Evolutionary conservation across 1,140 invertebrate genomes (phyloP), one percentile per base, ranked within the genome.

Genomic region (Pectinophora gossypiella): DNA sequence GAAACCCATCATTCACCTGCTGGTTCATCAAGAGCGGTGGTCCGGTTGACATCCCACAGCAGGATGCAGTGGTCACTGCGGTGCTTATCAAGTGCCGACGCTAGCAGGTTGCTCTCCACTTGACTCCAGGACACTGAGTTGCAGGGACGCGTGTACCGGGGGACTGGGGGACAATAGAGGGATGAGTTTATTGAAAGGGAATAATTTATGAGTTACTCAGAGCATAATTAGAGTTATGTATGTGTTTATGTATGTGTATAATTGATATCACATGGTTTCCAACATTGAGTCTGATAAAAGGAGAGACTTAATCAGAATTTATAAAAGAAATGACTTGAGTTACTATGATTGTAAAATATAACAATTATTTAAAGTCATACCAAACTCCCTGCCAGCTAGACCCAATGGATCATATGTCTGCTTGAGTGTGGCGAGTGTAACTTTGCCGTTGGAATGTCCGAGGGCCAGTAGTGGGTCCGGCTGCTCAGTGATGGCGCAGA

Each of bases 41-140:
- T 87, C 69, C 90, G 92, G 45, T 89, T 84, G 20, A 95, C 91
- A 77, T 97, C 95, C 94, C 94, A 96, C n/a, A 96, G 83, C 10
- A 94, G 82, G 13, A 96, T 90, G 27, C 93, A 95, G 71, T 94
- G 91, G 72, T 96, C 95, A n/a, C 92, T 93, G 54, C 95, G 90
- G 70, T 96, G 92, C 74, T 95, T 96, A 56, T 98, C 96, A 56
- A 97, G 89, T 0, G 95, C 96, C 53, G 93, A 94, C 1, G 95
- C 94, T 46, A 99, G 74, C 54, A 97, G 89, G 76, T 96, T 94
- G 6, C 90, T 90, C 55, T 98, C 95, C n/a, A 90, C 74, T n/a
- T 92, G 93, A 87, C 95, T 97, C 96, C 96, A 98, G 22, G 93
- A 90, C 2, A 98, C 89, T n/a, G 93, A 91, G 51, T 96, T 96